phyloP scores from a whole-genome alignment of 2,113 vertebrate species.

The Takifugu flavidus region DNA sequence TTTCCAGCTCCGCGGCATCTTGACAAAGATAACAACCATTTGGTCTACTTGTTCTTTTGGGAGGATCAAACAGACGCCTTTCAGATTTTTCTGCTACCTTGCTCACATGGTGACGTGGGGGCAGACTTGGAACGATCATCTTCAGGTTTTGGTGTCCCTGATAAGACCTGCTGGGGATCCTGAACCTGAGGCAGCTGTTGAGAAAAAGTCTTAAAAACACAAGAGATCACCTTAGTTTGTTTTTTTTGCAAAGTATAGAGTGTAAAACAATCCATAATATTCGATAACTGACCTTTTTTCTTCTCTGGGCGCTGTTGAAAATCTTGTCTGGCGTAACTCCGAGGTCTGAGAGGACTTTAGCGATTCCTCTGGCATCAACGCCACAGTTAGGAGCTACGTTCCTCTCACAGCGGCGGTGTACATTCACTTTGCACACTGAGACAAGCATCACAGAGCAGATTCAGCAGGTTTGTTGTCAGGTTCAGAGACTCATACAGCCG shows the following conservation, averaged over 20 bases:
- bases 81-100: constrained; percentile 69
- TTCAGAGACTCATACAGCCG: neutral
- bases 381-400: constrained; percentile 98
- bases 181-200: constrained; percentile 86
- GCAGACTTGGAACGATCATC: constrained; percentile 91
- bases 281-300: constrained; percentile 81
- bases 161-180: constrained; percentile 79
- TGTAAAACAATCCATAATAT: neutral
- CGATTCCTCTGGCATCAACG: constrained; percentile 91
- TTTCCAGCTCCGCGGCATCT: constrained; percentile 95
- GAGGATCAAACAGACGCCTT: neutral
- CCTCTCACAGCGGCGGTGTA: constrained; percentile 93
- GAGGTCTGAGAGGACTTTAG: constrained; percentile 93
- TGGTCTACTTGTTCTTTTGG: too few species aligned
- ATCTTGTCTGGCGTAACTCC: constrained; percentile 97
- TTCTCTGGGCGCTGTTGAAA: constrained; percentile 86
- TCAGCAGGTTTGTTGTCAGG: too few species aligned
- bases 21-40: neutral
- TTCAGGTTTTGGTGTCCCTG: constrained; percentile 78
- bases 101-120: constrained; percentile 94
- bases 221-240: neutral
- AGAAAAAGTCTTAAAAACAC: constrained; percentile 1
- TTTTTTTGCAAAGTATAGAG: neutral
- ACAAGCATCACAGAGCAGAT: too few species aligned
- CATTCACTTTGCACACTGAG: constrained; percentile 96